A percentile compares a stretch with the other conserved stretches of the same genome.
Conservation (phyloP, 2,888 invertebrate genomes). For the Drosophila merina region DNA sequence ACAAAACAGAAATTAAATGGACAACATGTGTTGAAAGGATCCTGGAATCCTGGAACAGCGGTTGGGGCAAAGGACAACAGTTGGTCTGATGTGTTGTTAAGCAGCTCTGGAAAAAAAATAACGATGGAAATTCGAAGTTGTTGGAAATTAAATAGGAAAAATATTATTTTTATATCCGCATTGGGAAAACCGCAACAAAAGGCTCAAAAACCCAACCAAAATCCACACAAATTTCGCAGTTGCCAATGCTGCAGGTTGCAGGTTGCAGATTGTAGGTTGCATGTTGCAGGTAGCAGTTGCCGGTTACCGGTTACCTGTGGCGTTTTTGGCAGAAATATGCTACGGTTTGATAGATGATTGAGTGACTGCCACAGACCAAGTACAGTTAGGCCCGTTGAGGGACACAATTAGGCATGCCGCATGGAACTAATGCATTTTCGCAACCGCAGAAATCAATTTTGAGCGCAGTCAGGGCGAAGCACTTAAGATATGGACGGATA, state of each 20-base stretch:
- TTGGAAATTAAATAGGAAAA: constrained; percentile 28
- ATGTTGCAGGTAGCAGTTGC: constrained; percentile 19
- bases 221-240: constrained; percentile 43
- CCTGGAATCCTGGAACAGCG: constrained; percentile 10
- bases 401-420: constrained; percentile 50
- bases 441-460: constrained; percentile 71
- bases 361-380: constrained; percentile 32
- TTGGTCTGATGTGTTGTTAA: constrained; percentile 67
- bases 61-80: constrained; percentile 56
- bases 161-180: constrained; percentile 26
- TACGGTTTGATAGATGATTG: constrained; percentile 60
- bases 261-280: constrained; percentile 49
- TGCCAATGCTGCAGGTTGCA: constrained; percentile 21
- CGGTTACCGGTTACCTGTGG: constrained; percentile 38
- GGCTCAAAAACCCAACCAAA: constrained; percentile 34
- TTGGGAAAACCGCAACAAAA: constrained; percentile 50
- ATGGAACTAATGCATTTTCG: constrained; percentile 59
- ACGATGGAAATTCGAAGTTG: constrained; percentile 20
- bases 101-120: constrained; percentile 20
- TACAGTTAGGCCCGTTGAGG: constrained; percentile 42
- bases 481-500: constrained; percentile 46
- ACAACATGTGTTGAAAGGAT: constrained; percentile 71
- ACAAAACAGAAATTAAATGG: constrained; percentile 56
- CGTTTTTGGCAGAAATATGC: constrained; percentile 47
- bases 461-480: constrained; percentile 51